Conservation (phyloP, 2,113 vertebrate genomes). For the Saguinus midas region DNA sequence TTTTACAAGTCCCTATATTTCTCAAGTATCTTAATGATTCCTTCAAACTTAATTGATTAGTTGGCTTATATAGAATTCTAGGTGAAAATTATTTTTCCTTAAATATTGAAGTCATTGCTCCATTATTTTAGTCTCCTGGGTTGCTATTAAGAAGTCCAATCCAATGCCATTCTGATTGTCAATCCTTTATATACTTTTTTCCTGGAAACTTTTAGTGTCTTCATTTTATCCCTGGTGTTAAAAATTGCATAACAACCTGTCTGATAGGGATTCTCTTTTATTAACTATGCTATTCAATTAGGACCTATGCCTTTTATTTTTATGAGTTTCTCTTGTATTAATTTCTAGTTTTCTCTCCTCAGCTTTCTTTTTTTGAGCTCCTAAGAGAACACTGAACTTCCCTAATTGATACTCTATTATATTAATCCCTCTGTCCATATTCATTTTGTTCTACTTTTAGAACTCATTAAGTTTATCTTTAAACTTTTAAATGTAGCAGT, state of each 20-base stretch:
- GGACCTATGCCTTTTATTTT: not conserved
- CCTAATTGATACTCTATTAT: not conserved
- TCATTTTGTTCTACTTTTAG: not conserved
- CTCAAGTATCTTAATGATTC: not conserved
- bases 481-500: not conserved
- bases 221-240: not conserved
- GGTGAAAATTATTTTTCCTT: not conserved
- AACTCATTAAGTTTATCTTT: not conserved
- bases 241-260: not conserved
- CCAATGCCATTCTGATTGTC: not conserved
- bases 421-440: not conserved
- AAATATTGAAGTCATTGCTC: not conserved
- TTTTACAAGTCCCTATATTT: not conserved
- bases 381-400: not conserved
- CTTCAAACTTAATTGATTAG: not conserved
- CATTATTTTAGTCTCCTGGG: not conserved
- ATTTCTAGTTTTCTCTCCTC: not conserved
- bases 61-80: not conserved
- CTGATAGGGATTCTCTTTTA: not conserved
- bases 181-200: not conserved
- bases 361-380: not conserved
- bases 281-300: not conserved
- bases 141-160: not conserved
- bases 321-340: not conserved
- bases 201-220: not conserved